Conservation (phyloP, 92 coral and sea anemone species). For the Chrysogorgia sp. region DNA sequence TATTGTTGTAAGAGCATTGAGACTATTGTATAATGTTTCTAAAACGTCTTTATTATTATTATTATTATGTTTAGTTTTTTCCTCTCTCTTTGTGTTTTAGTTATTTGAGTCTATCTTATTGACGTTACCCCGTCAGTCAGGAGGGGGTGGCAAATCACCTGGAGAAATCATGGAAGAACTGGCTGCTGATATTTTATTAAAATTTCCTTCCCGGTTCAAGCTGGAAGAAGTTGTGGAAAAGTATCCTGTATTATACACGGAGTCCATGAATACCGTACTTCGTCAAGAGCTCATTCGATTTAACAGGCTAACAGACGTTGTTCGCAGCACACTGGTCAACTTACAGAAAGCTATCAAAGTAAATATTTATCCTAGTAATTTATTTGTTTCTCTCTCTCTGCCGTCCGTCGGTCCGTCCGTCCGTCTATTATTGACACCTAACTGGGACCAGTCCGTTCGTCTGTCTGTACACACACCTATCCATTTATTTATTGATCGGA, state of each 20-base stretch:
- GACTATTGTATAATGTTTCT: too few relatives aligned
- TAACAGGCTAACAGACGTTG: constrained; percentile 90
- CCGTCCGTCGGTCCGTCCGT: not conserved
- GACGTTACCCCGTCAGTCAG: constrained; percentile 96
- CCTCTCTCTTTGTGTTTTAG: constrained; percentile 40
- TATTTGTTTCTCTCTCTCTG: not conserved
- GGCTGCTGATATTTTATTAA: constrained; percentile 89
- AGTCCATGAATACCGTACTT: constrained; percentile 98
- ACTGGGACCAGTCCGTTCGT: not conserved
- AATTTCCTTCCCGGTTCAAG: constrained; percentile 92
- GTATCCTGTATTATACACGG: constrained; percentile 92
- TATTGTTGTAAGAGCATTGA: not conserved
- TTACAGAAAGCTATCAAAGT: constrained; percentile 98
- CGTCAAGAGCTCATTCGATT: constrained; percentile 96
- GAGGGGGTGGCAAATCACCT: constrained; percentile 97
- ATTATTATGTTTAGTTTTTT: not conserved
- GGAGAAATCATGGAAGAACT: constrained; percentile 97
- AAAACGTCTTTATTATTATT: not conserved
- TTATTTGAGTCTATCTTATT: constrained; percentile 90
- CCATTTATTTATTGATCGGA: not conserved
- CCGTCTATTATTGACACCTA: not conserved
- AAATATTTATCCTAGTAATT: not conserved
- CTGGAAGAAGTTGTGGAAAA: constrained; percentile 90
- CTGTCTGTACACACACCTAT: not conserved
- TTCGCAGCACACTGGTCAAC: constrained; percentile 78